These are phyloP conservation scores for Zelostemma sp. DNA, from an alignment of 1,140 invertebrate genomes.

Conservation along the genomic window DNA sequence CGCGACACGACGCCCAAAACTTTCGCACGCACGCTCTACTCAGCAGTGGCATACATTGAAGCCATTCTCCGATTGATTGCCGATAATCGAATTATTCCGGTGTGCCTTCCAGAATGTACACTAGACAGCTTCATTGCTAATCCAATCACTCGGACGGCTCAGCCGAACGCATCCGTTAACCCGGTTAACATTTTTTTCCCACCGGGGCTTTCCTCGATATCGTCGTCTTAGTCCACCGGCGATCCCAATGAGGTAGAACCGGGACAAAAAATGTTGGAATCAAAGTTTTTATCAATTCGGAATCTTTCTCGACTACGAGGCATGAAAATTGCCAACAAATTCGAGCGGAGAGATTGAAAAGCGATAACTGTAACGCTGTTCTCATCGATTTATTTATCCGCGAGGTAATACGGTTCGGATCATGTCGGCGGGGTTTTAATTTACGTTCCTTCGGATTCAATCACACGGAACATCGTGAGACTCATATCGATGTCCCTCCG, in stretches of 20 bases:
- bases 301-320: no score
- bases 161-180: slow-evolving; percentile 37
- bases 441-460: slow-evolving; percentile 9
- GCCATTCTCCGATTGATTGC: slow-evolving; percentile 56
- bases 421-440: neutral
- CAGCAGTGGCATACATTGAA: slow-evolving; percentile 26
- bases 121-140: slow-evolving; percentile 56
- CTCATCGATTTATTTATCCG: neutral
- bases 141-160: slow-evolving; percentile 48
- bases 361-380: neutral
- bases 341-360: neutral
- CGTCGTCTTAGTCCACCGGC: slow-evolving; percentile 11
- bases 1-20: slow-evolving; percentile 20
- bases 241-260: neutral
- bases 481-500: slow-evolving; percentile 28
- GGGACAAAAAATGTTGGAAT: neutral
- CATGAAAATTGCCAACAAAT: no score
- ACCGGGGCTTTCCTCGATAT: slow-evolving; percentile 2
- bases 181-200: slow-evolving; percentile 36
- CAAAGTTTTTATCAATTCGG: neutral
- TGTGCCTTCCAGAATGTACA: slow-evolving; percentile 45
- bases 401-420: neutral
- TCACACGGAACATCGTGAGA: slow-evolving; percentile 34
- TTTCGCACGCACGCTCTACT: slow-evolving; percentile 34
- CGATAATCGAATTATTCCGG: slow-evolving; percentile 57